Base-by-base conservation (phyloP, 2,797 vertebrate genomes). In the Oreochromis grahami region DNA sequence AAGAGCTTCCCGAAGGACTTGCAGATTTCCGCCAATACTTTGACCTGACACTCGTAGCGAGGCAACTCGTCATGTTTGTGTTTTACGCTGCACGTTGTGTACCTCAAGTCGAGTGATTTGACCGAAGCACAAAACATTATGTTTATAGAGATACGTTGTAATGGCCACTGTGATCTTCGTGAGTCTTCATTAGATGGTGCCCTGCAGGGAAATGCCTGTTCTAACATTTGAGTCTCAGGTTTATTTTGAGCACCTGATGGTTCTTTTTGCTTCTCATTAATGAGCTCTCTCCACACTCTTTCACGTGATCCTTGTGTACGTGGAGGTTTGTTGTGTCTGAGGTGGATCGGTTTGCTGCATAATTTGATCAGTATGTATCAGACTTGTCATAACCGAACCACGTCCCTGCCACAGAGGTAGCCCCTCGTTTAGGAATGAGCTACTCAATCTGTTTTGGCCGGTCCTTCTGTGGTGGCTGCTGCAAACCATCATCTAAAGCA, bases 261-360 rank as follows among this genome's bases (percentile, higher is more conserved):
- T 52, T 52, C 51, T 52, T 52, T 4, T 52, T 52, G 21, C 10
- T 21, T 52, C 50, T 6, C n/a, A 0, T 52, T 2, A n/a, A 52
- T 52, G 5, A 52, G 1, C 50, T 52, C 10, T 52, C n/a, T 4
- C 51, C n/a, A 21, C 19, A 11, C 50, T 51, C 50, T 21, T 51
- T 51, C 10, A 51, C 0, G 5, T 21, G 51, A 52, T 52, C 4
- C 0, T 21, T 52, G 51, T 1, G 10, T 12, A 11, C 5, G 9
- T 6, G n/a, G 50, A 21, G n/a, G 50, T 52, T 1, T 52, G n/a
- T 0, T 52, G n/a, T 11, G n/a, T 52, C 50, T 52, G 5, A 1
- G 50, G 9, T 2, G 50, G 50, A 3, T n/a, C n/a, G 9, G 50
- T 52, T 52, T 21, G 50, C 50, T n/a, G 19, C 50, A 52, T 21